phyloP scores from a whole-genome alignment of 2,797 vertebrate species.

The Sarcophilus harrisii region DNA sequence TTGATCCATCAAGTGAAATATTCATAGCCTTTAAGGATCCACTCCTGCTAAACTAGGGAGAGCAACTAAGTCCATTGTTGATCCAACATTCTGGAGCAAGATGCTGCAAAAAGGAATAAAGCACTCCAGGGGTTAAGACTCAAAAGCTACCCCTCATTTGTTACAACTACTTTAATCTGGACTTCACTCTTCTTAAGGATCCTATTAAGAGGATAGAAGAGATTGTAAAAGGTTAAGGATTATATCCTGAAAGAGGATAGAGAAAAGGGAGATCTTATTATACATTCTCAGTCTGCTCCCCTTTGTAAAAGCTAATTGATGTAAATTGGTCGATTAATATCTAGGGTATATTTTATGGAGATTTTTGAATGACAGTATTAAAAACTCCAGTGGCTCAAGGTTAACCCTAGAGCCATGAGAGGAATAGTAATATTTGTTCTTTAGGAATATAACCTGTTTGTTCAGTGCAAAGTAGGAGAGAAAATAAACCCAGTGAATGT shows the following conservation, averaged over 20 bases:
- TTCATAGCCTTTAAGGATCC: neutral
- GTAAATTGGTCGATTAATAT: neutral
- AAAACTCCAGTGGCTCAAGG: neutral
- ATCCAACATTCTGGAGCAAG: neutral
- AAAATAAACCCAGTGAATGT: neutral
- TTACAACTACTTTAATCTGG: neutral
- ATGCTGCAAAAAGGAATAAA: neutral
- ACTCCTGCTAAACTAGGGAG: neutral
- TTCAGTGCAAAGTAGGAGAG: neutral
- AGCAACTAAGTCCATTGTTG: neutral
- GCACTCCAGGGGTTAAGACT: neutral
- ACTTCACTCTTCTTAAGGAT: neutral
- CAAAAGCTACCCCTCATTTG: neutral
- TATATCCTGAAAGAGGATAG: neutral
- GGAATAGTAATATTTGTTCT: neutral
- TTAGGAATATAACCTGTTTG: neutral
- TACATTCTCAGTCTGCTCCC: neutral
- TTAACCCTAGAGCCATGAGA: neutral
- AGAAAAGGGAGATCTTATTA: neutral
- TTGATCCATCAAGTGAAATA: neutral
- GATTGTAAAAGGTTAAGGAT: neutral
- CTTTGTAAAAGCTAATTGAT: neutral
- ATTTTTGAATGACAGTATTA: neutral
- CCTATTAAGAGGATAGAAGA: neutral
- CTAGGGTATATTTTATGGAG: neutral